Evolutionary conservation across 2,888 invertebrate species (phyloP), one percentile per base, ranked within the genome.

Genomic region (Ernsta delagoae): DNA sequence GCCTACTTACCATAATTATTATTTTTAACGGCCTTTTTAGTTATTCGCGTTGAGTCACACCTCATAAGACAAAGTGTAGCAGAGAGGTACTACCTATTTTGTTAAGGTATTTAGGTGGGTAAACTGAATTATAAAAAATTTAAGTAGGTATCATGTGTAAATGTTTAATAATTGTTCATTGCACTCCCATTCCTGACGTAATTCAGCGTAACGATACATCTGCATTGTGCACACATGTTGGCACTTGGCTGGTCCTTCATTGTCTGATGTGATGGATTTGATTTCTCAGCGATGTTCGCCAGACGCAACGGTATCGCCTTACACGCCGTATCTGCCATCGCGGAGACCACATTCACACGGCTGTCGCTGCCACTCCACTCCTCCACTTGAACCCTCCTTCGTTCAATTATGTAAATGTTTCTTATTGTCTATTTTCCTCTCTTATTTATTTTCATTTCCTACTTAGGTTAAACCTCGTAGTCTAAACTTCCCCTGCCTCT

Each of bases 281-380:
- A 87, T 87, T 87, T 84, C 83, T 78, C 76, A 77, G 76, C 85
- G 89, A 91, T 85, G 86, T 75, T 88, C 84, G 78, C 87, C 92
- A 92, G 92, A 91, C 91, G 86, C 83, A 72, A 79, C 76, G 80
- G 86, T 92, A 84, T 92, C 92, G 79, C 75, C 88, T 92, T 92
- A 89, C 92, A 78, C 75, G 76, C 31, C 72, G 78, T 78, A 78
- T 81, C 79, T 77, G 75, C 77, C 80, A 73, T 78, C 78, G 67
- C 74, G 75, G 77, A 74, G 75, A 78, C 78, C 36, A 39, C 79
- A 78, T 81, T 92, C 92, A 90, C 92, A 92, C 90, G 91, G 79
- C 82, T 84, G 83, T 86, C 86, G 76, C 75, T 72, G 67, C n/a
- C n/a, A n/a, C n/a, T n/a, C 73, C 72, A 65, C 65, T 65, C 76